phyloP scores from a whole-genome alignment of 2,113 vertebrate genomes.

The Desmodus rotundus region DNA sequence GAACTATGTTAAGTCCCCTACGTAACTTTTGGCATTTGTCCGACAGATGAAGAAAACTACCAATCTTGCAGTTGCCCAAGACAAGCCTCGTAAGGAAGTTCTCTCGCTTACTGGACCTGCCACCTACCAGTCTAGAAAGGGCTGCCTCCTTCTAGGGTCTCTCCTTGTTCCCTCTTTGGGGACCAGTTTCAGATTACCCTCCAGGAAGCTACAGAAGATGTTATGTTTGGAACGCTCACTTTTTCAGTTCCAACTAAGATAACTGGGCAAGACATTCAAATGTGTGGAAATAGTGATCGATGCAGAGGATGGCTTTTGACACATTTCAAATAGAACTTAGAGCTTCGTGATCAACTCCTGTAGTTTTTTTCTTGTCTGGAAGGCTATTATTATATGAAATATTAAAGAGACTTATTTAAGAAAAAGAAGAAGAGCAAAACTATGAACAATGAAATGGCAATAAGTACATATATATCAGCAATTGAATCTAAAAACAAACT shows the following conservation, averaged over 20 bases:
- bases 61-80: background rate
- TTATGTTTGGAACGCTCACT: background rate
- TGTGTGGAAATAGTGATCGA: conserved; percentile 20
- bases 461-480: too few species aligned
- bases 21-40: background rate
- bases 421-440: too few species aligned
- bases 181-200: background rate
- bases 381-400: too few species aligned
- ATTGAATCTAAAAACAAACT: too few species aligned
- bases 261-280: conserved; percentile 14
- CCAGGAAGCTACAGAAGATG: background rate
- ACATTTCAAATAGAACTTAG: background rate
- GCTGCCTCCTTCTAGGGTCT: background rate
- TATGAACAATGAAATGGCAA: too few species aligned
- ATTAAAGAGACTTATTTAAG: too few species aligned
- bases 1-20: background rate
- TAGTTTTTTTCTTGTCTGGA: too few species aligned
- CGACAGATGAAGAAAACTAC: background rate
- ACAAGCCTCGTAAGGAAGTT: background rate
- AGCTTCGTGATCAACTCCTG: background rate
- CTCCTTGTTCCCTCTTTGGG: background rate
- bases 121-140: background rate
- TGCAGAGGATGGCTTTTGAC: background rate
- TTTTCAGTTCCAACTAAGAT: conserved; percentile 51
- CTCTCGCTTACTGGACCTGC: too few species aligned